phyloP scores from a whole-genome alignment of 2,113 vertebrate genomes.

The Rhinoptilus africanus region DNA sequence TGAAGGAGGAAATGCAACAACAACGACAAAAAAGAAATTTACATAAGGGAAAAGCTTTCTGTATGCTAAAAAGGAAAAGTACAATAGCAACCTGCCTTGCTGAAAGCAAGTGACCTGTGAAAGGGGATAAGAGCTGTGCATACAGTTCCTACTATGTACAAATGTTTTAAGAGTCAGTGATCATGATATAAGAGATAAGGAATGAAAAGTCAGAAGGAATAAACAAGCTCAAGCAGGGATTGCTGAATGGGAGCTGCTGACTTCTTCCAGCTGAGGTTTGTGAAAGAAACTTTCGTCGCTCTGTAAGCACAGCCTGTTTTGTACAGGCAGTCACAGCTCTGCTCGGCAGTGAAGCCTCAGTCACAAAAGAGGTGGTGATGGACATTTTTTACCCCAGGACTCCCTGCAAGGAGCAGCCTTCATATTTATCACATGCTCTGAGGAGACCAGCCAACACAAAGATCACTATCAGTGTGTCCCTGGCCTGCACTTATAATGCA shows the following conservation, averaged over 20 bases:
- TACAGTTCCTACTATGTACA: neutral
- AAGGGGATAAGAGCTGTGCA: neutral
- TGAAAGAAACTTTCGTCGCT: neutral
- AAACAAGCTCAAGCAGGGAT: neutral
- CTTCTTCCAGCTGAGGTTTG: neutral
- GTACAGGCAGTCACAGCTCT: neutral
- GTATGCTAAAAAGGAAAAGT: neutral
- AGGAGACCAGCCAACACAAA: neutral
- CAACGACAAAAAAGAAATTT: neutral
- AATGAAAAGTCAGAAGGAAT: slow-evolving; percentile 13
- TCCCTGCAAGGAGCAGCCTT: neutral
- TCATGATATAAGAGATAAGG: neutral
- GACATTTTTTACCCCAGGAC: neutral
- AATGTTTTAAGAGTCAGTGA: neutral
- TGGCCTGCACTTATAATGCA: neutral
- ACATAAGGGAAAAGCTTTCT: neutral
- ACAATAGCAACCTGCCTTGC: neutral
- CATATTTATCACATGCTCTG: neutral
- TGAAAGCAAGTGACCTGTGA: neutral
- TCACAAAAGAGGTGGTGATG: neutral
- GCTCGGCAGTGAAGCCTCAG: neutral
- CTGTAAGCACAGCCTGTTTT: neutral
- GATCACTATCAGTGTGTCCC: neutral
- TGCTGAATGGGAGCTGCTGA: neutral
- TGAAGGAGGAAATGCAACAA: neutral